Percentiles rank a stretch among this genome's conserved stretches.
Conservation (phyloP, 2,888 invertebrate species). For the Scaptomyza parva region DNA sequence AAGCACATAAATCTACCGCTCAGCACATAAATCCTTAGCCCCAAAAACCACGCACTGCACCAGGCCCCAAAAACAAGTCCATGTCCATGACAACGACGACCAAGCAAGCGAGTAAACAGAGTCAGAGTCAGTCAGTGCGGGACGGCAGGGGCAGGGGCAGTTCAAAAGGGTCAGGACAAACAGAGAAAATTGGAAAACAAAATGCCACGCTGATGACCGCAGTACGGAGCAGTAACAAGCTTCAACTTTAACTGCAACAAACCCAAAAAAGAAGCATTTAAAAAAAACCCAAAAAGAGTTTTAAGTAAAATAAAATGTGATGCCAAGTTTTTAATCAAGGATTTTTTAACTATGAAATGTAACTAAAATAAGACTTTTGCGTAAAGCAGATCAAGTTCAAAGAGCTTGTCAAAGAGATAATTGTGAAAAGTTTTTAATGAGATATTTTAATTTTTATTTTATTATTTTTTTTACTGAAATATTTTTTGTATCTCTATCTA, state of each 20-base stretch:
- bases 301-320: not conserved
- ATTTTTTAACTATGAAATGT: not conserved
- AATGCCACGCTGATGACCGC: slow-evolving; percentile 13
- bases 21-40: slow-evolving; percentile 51
- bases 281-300: not conserved
- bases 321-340: not conserved
- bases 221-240: slow-evolving; percentile 18
- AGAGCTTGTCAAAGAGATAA: no score
- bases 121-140: no score
- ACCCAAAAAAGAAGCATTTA: not conserved
- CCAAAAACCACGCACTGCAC: slow-evolving; percentile 31
- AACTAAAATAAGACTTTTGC: not conserved
- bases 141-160: no score
- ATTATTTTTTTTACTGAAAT: no score
- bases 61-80: slow-evolving; percentile 12
- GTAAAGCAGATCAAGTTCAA: not conserved
- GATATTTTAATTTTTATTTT: no score
- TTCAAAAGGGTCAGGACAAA: not conserved
- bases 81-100: slow-evolving; percentile 21
- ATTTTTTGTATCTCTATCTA: no score
- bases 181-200: slow-evolving; percentile 38
- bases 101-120: not conserved
- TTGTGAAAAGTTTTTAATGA: no score
- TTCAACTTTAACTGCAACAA: slow-evolving; percentile 3
- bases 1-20: slow-evolving; percentile 52